Base-by-base conservation (phyloP, 2,888 invertebrate species). In the Aphidius colemani region DNA sequence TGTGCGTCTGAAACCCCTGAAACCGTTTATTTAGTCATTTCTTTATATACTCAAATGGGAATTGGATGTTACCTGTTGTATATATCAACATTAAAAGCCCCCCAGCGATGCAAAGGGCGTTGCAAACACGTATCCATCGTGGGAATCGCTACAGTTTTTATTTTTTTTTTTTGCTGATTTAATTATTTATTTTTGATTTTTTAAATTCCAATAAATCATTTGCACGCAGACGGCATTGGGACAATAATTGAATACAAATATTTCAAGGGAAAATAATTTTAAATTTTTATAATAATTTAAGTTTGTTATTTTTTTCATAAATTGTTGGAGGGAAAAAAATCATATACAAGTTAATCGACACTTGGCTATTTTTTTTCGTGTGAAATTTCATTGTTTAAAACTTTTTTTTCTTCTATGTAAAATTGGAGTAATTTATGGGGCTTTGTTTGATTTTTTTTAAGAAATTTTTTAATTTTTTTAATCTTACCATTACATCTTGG, bases 401-500 rank as follows among this genome's bases (percentile, higher is more conserved):
- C 7, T 46, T 46, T 44, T 44, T 44, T 10, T 9, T 44, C 44
- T 44, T n/a, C n/a, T 44, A 44, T 3, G 1, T 1, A 1, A 7
- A 8, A 45, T 50, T 13, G 7, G 50, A 18, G 8, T 18, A 50
- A 7, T 50, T 13, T 7, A 50, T 6, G 6, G 11, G 18, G 53
- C 41, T 13, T 18, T 18, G 13, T 18, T 18, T 18, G 1, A n/a
- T 18, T 18, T 18, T 18, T 18, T 18, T 18, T 1, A 18, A 44
- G 7, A 56, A 45, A 18, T 11, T n/a, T 9, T 7, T n/a, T 46
- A 57, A 57, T 57, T 46, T 46, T 57, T 18, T 18, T 41, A 59
- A 67, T 81, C 86, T 86, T 84, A 94, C 95, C 90, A 93, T 90
- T 78, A 94, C 89, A 84, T 95, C 95, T 80, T 95, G 93, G 71